These are phyloP conservation scores for Coregonus sp. DNA, from an alignment of 2,797 vertebrate genomes.

Conservation along the genomic window DNA sequence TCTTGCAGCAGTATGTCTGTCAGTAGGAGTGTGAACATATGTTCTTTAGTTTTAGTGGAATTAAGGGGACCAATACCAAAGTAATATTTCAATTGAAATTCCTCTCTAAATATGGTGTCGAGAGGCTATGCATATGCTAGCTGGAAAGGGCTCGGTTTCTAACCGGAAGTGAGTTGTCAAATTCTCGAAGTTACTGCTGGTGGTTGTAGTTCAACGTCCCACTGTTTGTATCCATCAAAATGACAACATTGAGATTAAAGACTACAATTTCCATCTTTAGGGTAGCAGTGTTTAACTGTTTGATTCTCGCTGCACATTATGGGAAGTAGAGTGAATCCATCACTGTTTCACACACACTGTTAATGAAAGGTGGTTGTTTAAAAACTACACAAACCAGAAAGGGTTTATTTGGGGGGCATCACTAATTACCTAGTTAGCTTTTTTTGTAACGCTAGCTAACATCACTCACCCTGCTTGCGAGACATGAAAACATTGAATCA, in stretches of 20 bases:
- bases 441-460: not conserved
- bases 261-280: slow-evolving; percentile 59
- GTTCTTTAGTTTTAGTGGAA: not conserved
- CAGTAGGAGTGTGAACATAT: not conserved
- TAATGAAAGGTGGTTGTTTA: not conserved
- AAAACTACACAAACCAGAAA: slow-evolving; percentile 68
- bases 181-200: slow-evolving; percentile 42
- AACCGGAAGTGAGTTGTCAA: slow-evolving; percentile 84
- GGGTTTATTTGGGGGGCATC: slow-evolving; percentile 48
- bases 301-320: slow-evolving; percentile 16
- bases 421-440: slow-evolving; percentile 57
- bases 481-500: not conserved
- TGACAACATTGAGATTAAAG: not conserved
- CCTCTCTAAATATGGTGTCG: not conserved
- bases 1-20: slow-evolving; percentile 21
- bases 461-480: too few species aligned
- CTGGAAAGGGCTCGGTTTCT: slow-evolving; percentile 27
- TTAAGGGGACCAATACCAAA: not conserved
- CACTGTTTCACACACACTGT: accelerated
- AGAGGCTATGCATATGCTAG: slow-evolving; percentile 43
- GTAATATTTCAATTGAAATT: not conserved
- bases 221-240: accelerated
- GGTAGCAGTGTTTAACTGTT: not conserved
- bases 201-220: slow-evolving; percentile 66
- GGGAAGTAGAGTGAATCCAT: slow-evolving; percentile 53